Conservation (phyloP, 2,113 vertebrate species). For the Alectura lathami region DNA sequence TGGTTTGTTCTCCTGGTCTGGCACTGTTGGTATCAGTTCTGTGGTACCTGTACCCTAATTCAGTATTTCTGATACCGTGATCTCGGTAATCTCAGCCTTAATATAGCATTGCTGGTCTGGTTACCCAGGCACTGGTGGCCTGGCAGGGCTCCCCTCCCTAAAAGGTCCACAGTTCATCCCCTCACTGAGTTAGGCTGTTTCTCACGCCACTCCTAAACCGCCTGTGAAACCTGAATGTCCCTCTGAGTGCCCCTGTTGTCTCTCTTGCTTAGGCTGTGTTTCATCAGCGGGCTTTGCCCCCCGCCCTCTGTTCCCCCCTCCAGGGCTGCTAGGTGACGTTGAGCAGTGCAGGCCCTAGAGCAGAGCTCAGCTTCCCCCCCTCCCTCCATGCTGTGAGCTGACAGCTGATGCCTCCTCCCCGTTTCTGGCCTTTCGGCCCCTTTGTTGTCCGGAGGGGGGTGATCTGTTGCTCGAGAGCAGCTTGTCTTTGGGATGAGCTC, state of each 20-base stretch:
- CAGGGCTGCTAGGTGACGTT: neutral
- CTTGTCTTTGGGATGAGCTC: neutral
- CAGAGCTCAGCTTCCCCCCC: neutral
- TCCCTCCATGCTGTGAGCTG: neutral
- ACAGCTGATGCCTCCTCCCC: neutral
- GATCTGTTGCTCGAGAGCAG: neutral
- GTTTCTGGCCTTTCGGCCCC: neutral
- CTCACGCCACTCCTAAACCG: neutral
- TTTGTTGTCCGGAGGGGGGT: neutral
- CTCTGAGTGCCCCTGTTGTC: neutral
- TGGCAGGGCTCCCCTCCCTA: neutral
- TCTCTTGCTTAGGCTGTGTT: neutral
- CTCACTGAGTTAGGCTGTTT: neutral
- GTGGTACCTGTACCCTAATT: neutral
- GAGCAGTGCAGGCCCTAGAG: neutral
- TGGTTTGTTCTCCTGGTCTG: neutral
- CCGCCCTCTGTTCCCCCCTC: neutral
- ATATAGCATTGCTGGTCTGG: accelerated
- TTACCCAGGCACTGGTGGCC: neutral
- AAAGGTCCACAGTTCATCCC: neutral
- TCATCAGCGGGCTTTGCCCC: neutral
- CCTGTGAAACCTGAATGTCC: neutral
- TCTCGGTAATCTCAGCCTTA: neutral
- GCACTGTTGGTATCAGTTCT: neutral
- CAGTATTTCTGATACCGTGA: neutral